Base-by-base conservation (phyloP, 2,113 vertebrate genomes). In the Gorilla gorilla region DNA sequence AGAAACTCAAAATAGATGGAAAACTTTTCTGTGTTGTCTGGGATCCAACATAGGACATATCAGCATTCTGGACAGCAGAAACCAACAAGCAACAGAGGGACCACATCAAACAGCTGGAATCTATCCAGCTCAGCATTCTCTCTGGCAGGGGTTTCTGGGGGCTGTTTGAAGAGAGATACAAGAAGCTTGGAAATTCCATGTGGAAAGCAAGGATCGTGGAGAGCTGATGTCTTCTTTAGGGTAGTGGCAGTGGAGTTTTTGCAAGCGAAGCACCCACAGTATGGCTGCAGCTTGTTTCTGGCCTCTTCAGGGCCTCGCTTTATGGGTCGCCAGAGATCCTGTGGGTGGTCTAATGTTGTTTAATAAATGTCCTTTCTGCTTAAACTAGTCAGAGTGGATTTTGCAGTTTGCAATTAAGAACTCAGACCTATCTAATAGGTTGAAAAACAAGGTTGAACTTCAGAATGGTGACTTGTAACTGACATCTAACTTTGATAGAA, bases 351-450 rank as follows among this genome's bases (percentile, higher is more conserved):
- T 91, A 89, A 45, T 90, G 23, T 23, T 89, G 18, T 80, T 87
- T 52, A 78, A 40, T 94, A 40, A 9, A 57, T 95, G 59, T 76
- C 52, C 25, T 91, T 96, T 91, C n/a, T 81, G 17, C 43, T 84
- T 80, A 92, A 78, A 55, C 57, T 52, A 64, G 32, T 90, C 75
- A 93, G 40, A 92, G 52, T 93, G 5, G 70, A 91, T 96, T 89
- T 30, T 90, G 18, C 80, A 80, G 35, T 86, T 89, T 93, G 40
- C 16, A 89, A 25, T 35, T 81, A 50, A 89, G 89, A 95, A 73
- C 52, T 92, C 40, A 70, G 50, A 35, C 40, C 64, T 93, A 88
- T 61, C n/a, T 10, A 83, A 16, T 88, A 80, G 52, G 5, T 32
- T 43, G 52, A 23, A 40, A 55, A 80, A 57, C 85, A 94, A 79